Percentiles rank a stretch among this genome's conserved stretches.
Evolutionary conservation across 2,797 vertebrate species (phyloP).

Genomic region (Coranthus polyacanthus): DNA sequence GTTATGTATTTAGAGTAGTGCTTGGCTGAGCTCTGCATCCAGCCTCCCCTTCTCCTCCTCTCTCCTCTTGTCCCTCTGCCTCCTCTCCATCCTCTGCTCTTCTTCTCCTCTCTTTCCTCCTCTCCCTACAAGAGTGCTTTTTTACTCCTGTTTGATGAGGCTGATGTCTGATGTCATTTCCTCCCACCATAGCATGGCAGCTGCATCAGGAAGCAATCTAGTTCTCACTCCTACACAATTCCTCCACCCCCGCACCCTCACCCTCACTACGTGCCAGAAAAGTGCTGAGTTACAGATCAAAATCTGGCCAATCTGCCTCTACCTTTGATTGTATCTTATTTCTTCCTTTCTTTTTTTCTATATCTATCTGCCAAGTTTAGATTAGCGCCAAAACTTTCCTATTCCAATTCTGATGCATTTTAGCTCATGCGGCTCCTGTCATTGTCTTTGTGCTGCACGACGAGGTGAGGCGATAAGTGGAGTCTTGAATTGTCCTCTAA

Average conservation of each 20-base stretch:
- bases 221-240: constrained; percentile 50
- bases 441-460: constrained; percentile 29
- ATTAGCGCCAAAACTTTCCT: constrained; percentile 50
- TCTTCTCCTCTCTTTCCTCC: constrained; percentile 4
- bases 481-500: not conserved
- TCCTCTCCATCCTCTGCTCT: not conserved
- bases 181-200: constrained; percentile 42
- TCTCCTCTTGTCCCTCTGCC: not conserved
- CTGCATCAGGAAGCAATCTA: constrained; percentile 62
- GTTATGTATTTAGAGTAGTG: constrained; percentile 83
- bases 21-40: constrained; percentile 63
- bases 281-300: constrained; percentile 74
- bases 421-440: constrained; percentile 4
- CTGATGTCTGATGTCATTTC: constrained; percentile 68
- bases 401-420: constrained; percentile 30
- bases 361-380: constrained; percentile 60
- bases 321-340: constrained; percentile 66
- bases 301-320: constrained; percentile 69
- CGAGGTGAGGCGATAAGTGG: not conserved
- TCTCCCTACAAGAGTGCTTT: not conserved
- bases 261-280: constrained; percentile 53
- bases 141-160: not conserved
- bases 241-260: constrained; percentile 29
- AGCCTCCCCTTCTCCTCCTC: constrained; percentile 21
- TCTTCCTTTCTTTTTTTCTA: not conserved